Evolutionary conservation across 1,140 invertebrate genomes (phyloP).

Genomic region (Cotesia vestalis): DNA sequence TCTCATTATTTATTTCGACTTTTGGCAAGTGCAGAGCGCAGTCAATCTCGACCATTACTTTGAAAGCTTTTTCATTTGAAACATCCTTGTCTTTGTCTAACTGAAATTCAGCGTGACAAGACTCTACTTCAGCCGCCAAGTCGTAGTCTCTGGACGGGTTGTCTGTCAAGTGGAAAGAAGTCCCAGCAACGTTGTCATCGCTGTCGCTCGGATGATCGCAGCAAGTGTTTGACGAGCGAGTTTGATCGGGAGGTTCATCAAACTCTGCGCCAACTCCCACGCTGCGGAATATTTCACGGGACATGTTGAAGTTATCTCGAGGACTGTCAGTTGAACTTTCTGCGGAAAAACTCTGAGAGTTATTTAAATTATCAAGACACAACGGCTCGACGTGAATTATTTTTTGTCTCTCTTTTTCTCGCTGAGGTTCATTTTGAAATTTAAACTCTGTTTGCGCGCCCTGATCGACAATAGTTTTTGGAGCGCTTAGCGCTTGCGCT

Average conservation of each 20-base stretch:
- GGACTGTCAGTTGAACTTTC: slow-evolving; percentile 52
- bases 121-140: not conserved
- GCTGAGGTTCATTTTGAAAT: slow-evolving; percentile 18
- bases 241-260: slow-evolving; percentile 47
- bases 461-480: slow-evolving; percentile 41
- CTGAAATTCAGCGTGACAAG: not conserved
- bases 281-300: slow-evolving; percentile 58
- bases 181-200: not conserved
- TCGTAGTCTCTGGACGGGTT: not conserved
- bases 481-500: slow-evolving; percentile 40
- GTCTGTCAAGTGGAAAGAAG: not conserved
- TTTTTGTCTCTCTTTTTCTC: slow-evolving; percentile 15
- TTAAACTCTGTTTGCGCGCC: slow-evolving; percentile 44
- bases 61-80: slow-evolving; percentile 49
- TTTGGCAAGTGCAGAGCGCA: slow-evolving; percentile 69
- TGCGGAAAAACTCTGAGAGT: slow-evolving; percentile 46
- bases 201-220: not conserved
- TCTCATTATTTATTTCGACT: slow-evolving; percentile 56
- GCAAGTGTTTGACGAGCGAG: slow-evolving; percentile 31
- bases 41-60: slow-evolving; percentile 67
- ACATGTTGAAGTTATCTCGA: slow-evolving; percentile 50
- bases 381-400: slow-evolving; percentile 36
- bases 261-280: slow-evolving; percentile 62
- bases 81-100: not conserved
- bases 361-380: slow-evolving; percentile 42